Percentiles rank a stretch among this genome's conserved stretches.
phyloP scores from a whole-genome alignment of 2,113 vertebrate genomes.

The Formicarius rufipectus region DNA sequence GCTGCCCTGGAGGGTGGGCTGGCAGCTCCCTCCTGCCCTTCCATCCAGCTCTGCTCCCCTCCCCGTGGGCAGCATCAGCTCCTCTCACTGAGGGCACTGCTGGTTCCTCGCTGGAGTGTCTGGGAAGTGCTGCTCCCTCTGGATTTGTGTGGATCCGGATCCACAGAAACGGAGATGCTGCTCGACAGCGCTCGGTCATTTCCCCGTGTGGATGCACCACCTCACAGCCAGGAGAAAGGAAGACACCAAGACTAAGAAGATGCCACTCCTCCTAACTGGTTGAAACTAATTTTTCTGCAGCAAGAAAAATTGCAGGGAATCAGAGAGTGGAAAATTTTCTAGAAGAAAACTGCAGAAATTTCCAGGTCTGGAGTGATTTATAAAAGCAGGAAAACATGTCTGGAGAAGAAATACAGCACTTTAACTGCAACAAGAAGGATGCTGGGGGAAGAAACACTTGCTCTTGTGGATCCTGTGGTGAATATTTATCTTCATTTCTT shows the following conservation, averaged over 20 bases:
- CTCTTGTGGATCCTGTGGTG: background rate
- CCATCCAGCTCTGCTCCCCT: background rate
- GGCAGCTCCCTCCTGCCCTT: background rate
- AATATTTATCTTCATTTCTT: conserved; percentile 48
- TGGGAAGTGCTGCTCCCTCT: accelerated
- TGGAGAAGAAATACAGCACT: background rate
- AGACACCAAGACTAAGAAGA: background rate
- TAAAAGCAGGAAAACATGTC: background rate
- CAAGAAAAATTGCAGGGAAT: background rate
- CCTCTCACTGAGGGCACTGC: accelerated
- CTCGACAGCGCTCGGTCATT: accelerated
- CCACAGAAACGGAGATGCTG: background rate
- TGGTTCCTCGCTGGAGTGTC: background rate
- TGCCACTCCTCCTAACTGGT: background rate
- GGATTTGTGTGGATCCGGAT: accelerated
- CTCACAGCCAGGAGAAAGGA: background rate
- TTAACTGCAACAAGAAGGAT: background rate
- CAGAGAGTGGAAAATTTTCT: background rate
- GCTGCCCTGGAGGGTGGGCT: background rate
- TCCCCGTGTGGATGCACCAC: background rate
- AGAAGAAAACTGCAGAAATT: background rate
- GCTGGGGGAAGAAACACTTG: background rate
- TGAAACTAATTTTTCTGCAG: background rate
- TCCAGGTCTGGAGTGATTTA: background rate
- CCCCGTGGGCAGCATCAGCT: background rate